Evolutionary conservation across 2,888 invertebrate genomes (phyloP), one percentile per base, ranked within the genome.

Genomic region (Seira ritae): DNA sequence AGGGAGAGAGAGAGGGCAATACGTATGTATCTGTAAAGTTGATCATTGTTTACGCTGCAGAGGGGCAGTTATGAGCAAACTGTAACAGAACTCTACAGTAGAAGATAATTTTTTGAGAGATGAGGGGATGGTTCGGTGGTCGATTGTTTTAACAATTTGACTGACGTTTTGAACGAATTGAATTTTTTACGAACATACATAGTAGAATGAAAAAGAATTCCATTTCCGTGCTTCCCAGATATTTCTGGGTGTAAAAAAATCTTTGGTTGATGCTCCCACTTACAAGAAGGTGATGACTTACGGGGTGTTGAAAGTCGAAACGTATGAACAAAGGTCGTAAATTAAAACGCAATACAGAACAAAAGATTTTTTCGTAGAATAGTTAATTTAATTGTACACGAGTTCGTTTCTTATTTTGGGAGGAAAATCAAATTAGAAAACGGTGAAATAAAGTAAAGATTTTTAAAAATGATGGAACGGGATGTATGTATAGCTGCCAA

Each of bases 101-200:
- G 17, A 15, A n/a, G 60, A 60, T 60, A 60, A 60, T 60, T 6
- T 10, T 60, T 42, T 17, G 60, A 10, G 4, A 3, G n/a, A n/a
- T n/a, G n/a, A n/a, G 12, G 60, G n/a, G 60, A 60, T 60, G 60
- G 60, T 60, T n/a, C n/a, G 60, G 60, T 60, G 60, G 60, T 60
- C 60, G 60, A 60, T 60, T 60, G 60, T 60, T 60, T 60, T 60
- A n/a, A 60, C 60, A 60, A 60, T 60, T 60, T 6, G 60, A 60
- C 60, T 60, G 60, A 60, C 60, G 17, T 60, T 60, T 60, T 42
- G 60, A 17, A 60, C 42, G 17, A 60, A 60, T n/a, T 60, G 17
- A 17, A 60, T 60, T 60, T 8, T 60, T 8, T 8, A 60, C 42
- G 42, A n/a, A n/a, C n/a, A n/a, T n/a, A n/a, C n/a, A n/a, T n/a